A percentile compares a stretch with the other conserved stretches of the same genome.
Evolutionary conservation across 2,113 vertebrate genomes (phyloP).

Genomic region (Pseudorhombus dupliciocellatus): DNA sequence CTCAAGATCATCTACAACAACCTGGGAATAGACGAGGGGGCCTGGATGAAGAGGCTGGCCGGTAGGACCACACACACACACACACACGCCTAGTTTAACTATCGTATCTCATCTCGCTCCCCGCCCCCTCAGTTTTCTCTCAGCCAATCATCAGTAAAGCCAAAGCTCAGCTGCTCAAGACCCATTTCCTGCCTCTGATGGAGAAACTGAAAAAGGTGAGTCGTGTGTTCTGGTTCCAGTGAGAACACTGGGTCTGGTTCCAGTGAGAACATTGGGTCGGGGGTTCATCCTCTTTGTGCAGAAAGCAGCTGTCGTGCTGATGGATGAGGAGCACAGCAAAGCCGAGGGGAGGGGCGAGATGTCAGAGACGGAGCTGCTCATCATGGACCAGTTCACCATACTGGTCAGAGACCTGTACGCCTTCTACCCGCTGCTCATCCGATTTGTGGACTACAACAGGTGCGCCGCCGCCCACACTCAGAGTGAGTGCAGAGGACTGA

Average conservation of each 20-base stretch:
- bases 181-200: slow-evolving; percentile 96
- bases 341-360: slow-evolving; percentile 95
- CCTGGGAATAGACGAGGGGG: slow-evolving; percentile 93
- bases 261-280: too few relatives aligned
- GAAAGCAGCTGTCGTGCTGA: slow-evolving; percentile 91
- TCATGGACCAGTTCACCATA: slow-evolving; percentile 94
- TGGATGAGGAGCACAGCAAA: slow-evolving; percentile 93
- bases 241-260: too few relatives aligned
- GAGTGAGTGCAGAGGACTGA: too few relatives aligned
- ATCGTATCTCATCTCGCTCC: not conserved
- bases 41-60: slow-evolving; percentile 97
- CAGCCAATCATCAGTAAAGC: slow-evolving; percentile 98
- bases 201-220: slow-evolving; percentile 90
- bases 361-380: slow-evolving; percentile 95
- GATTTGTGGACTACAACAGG: slow-evolving; percentile 99
- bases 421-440: slow-evolving; percentile 96
- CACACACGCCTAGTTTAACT: not conserved
- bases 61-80: slow-evolving; percentile 73
- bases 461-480: slow-evolving; percentile 39
- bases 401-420: slow-evolving; percentile 95
- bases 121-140: slow-evolving; percentile 87
- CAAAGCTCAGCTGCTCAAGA: slow-evolving; percentile 91
- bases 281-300: slow-evolving; percentile 37
- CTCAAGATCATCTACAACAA: slow-evolving; percentile 98
- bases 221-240: not conserved